Percentiles rank a stretch among this genome's conserved stretches.
Conservation (phyloP, 2,888 invertebrate species). For the Aelia acuminata region DNA sequence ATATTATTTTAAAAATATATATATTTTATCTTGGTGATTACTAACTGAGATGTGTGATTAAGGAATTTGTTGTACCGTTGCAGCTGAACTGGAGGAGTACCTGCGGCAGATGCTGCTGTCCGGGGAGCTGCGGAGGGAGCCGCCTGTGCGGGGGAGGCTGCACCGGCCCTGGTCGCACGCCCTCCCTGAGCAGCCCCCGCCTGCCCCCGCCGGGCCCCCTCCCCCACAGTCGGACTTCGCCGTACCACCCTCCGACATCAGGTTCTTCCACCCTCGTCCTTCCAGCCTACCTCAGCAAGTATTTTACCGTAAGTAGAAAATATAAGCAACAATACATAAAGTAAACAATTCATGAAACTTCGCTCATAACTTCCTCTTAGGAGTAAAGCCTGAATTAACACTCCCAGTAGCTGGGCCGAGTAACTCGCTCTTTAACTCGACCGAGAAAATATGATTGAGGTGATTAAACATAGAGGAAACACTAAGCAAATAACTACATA, state of each 20-base stretch:
- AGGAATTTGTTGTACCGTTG: neutral
- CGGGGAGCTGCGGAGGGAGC: conserved; percentile 2
- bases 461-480: too few species aligned
- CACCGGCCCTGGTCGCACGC: conserved; percentile 43
- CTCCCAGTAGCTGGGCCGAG: too few species aligned
- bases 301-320: neutral
- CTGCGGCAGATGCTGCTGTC: conserved; percentile 42
- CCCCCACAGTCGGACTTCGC: conserved; percentile 67
- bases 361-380: too few species aligned
- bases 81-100: conserved; percentile 56
- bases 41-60: too few species aligned
- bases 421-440: too few species aligned
- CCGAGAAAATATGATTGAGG: too few species aligned
- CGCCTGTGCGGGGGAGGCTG: neutral
- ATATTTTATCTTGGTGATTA: neutral
- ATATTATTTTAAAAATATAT: too few species aligned
- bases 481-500: too few species aligned
- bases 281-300: conserved; percentile 7
- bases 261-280: conserved; percentile 68
- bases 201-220: neutral
- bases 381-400: too few species aligned
- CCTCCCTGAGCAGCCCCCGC: conserved; percentile 6
- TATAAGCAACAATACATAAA: neutral
- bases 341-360: too few species aligned
- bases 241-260: conserved; percentile 70